Conservation (phyloP, 2,888 invertebrate species). For the Falcaria lacertinaria region DNA sequence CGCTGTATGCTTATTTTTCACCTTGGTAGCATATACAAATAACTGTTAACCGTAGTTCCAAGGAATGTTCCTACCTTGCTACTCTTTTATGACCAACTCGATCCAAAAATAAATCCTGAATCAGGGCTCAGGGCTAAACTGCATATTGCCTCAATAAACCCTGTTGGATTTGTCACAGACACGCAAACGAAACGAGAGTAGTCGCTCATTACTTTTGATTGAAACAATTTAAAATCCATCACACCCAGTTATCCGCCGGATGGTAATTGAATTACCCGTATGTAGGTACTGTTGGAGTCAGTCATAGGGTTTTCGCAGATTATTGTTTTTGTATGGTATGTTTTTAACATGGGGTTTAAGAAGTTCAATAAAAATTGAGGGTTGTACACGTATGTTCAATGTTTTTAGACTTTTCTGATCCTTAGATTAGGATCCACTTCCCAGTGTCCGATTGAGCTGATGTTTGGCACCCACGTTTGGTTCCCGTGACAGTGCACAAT, state of each 20-base stretch:
- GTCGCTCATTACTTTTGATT: constrained; percentile 15
- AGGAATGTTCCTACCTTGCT: too few species aligned
- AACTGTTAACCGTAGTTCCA: too few species aligned
- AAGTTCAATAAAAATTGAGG: too few species aligned
- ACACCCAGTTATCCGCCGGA: constrained; percentile 6
- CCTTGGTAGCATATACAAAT: too few species aligned
- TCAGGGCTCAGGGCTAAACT: neutral
- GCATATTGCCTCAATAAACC: neutral
- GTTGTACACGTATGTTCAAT: too few species aligned
- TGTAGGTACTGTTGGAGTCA: neutral
- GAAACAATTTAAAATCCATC: constrained; percentile 25
- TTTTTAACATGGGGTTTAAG: too few species aligned
- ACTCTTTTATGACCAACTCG: neutral
- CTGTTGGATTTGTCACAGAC: neutral
- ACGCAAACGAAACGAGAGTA: constrained; percentile 6
- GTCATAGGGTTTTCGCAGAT: neutral
- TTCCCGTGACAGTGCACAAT: too few species aligned
- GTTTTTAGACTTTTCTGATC: too few species aligned
- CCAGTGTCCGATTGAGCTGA: too few species aligned
- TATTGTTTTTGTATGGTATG: neutral
- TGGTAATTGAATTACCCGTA: constrained; percentile 20
- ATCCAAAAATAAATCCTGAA: neutral
- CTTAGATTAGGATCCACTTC: too few species aligned
- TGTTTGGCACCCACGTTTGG: too few species aligned
- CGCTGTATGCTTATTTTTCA: too few species aligned